Conservation (phyloP, 2,113 vertebrate species). For the Scytalopus superciliaris region DNA sequence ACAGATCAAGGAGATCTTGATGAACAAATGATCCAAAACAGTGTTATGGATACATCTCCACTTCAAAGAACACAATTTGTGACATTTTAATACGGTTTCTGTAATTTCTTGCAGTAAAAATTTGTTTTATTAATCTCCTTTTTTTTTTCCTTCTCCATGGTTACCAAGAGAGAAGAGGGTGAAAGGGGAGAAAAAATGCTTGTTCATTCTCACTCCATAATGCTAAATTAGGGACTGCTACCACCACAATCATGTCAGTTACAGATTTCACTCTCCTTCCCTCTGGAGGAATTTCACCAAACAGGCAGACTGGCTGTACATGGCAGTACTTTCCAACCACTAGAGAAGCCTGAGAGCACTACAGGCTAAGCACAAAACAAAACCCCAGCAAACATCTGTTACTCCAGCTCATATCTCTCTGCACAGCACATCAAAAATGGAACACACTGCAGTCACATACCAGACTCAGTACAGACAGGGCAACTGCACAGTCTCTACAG, state of each 20-base stretch:
- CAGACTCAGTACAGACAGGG: neutral
- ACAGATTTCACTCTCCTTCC: neutral
- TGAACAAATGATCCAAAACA: neutral
- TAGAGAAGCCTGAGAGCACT: rapidly evolving
- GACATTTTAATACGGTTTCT: neutral
- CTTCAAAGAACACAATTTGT: neutral
- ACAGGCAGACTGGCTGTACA: rapidly evolving
- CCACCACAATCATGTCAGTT: neutral
- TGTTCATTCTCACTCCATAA: neutral
- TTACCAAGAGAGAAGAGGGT: rapidly evolving
- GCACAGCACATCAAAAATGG: rapidly evolving
- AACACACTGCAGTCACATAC: neutral
- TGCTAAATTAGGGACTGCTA: neutral
- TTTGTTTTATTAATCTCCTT: neutral
- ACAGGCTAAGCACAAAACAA: neutral
- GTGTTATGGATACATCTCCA: neutral
- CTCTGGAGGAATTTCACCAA: neutral
- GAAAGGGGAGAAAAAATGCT: neutral
- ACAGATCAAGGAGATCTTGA: neutral
- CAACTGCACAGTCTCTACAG: neutral
- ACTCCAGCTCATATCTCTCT: neutral
- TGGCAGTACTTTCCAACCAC: neutral
- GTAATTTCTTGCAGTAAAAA: neutral
- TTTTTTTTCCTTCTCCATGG: rapidly evolving
- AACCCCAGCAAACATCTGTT: neutral